Percentiles rank a stretch among this genome's conserved stretches.
phyloP scores from a whole-genome alignment of 1,140 invertebrate genomes.

The Drosophila malerkotliana region DNA sequence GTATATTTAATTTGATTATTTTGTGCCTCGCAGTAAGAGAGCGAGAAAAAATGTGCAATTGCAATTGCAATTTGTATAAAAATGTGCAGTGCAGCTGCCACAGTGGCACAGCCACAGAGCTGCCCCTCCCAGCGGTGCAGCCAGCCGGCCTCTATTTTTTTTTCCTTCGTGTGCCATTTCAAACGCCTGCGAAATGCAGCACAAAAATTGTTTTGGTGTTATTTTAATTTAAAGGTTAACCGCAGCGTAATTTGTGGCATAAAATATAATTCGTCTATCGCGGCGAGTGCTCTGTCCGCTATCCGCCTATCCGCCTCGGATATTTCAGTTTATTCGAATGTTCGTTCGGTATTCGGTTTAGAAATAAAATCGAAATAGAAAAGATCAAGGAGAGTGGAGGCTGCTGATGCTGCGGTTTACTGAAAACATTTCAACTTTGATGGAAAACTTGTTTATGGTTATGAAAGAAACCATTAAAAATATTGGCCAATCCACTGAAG shows the following conservation, averaged over 20 bases:
- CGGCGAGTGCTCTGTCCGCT: conserved; percentile 14
- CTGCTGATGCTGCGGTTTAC: conserved; percentile 34
- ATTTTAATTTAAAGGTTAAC: conserved; percentile 83
- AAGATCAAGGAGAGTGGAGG: conserved; percentile 38
- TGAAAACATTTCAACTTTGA: conserved; percentile 14
- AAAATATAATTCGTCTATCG: conserved; percentile 81
- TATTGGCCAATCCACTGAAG: not conserved
- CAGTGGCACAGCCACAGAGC: not conserved
- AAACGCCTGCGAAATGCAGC: conserved; percentile 57
- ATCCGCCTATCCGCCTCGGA: not conserved
- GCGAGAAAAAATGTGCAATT: conserved; percentile 36
- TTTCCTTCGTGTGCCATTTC: conserved; percentile 27
- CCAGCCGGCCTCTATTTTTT: not conserved
- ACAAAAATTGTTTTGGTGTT: conserved; percentile 82
- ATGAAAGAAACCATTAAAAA: not conserved
- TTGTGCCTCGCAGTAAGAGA: conserved; percentile 50
- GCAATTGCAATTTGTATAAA: conserved; percentile 69
- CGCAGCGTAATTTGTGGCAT: conserved; percentile 82
- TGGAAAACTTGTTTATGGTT: not conserved
- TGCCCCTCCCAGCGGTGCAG: not conserved
- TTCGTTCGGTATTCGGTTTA: not conserved
- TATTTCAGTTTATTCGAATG: not conserved
- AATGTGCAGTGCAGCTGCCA: conserved; percentile 68
- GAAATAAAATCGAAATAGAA: conserved; percentile 39
- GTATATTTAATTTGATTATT: conserved; percentile 80